Base-by-base conservation (phyloP, 2,113 vertebrate genomes). In the Desmodus rotundus region DNA sequence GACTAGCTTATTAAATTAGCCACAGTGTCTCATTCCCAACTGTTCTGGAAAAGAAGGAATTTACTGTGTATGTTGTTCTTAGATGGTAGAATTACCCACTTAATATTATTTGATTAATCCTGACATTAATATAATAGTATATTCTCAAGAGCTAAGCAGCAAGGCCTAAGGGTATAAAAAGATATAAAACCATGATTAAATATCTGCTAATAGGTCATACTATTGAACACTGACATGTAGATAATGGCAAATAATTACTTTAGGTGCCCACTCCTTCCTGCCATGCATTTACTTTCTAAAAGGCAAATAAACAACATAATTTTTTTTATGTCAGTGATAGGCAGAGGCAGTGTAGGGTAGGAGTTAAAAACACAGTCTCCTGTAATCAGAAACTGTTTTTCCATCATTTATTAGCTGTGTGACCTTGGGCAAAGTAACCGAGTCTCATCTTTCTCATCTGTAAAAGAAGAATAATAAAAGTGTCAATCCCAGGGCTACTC, bases 111-210 rank as follows among this genome's bases (percentile, higher is more conserved):
- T 94, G 26, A 83, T 93, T 95, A 95, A 96, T 86, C 5, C 12
- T 94, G 92, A 76, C n/a, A 89, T 92, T 96, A 91, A 87, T 94
- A 67, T 89, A 81, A 54, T n/a, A n/a, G n/a, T 93, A 87, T 68
- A 94, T 89, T 58, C 56, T 31, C 41, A 92, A 76, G 31, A 94
- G 54, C 56, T 78, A 36, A 93, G 72, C 11, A 94, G 41, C 31
- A 83, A 92, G 24, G 20, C 56, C 76, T 97, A 72, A 73, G 56
- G 26, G 43, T 89, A 87, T 87, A 87, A 54, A 93, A 41, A 89
- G 1, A 95, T 87, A 93, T 65, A 0, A 0, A 93, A 72, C 15
- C 58, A 13, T 92, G 80, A 83, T 97, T 90, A 95, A 93, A 84
- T 96, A 95, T 92, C 6, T 89, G 50, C 68, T 95, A 96, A 93